Evolutionary conservation across 2,113 vertebrate genomes (phyloP).

Genomic region (Alethe diademata): DNA sequence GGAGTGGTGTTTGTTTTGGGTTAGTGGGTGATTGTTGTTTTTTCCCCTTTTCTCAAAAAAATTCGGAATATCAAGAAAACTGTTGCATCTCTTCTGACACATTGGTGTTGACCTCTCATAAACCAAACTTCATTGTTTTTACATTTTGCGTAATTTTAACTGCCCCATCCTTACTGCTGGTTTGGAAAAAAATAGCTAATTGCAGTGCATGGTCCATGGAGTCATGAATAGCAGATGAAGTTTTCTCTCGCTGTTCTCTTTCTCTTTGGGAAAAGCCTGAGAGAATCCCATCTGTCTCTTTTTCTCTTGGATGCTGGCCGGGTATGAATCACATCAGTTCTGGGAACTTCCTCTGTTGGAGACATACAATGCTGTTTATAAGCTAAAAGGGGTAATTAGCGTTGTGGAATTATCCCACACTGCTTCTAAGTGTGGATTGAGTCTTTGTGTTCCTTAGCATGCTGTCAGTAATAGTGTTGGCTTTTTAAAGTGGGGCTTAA

Average conservation of each 20-base stretch:
- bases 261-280: not conserved
- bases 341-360: not conserved
- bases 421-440: not conserved
- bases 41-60: not conserved
- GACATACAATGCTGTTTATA: not conserved
- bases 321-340: not conserved
- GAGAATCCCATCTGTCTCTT: constrained; percentile 3
- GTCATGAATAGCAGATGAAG: not conserved
- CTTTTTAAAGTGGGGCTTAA: not conserved
- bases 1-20: not conserved
- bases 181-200: not conserved
- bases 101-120: not conserved
- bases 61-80: not conserved
- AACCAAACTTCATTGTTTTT: not conserved
- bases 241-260: not conserved
- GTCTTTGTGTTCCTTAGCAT: not conserved
- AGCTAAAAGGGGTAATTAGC: not conserved
- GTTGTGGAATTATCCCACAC: not conserved
- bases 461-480: not conserved
- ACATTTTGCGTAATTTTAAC: not conserved
- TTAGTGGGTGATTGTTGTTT: not conserved
- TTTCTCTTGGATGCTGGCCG: not conserved
- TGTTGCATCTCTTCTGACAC: not conserved
- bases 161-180: not conserved
- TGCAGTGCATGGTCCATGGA: not conserved